Conservation (phyloP, 2,888 invertebrate species). For the Hypercompe scribonia region DNA sequence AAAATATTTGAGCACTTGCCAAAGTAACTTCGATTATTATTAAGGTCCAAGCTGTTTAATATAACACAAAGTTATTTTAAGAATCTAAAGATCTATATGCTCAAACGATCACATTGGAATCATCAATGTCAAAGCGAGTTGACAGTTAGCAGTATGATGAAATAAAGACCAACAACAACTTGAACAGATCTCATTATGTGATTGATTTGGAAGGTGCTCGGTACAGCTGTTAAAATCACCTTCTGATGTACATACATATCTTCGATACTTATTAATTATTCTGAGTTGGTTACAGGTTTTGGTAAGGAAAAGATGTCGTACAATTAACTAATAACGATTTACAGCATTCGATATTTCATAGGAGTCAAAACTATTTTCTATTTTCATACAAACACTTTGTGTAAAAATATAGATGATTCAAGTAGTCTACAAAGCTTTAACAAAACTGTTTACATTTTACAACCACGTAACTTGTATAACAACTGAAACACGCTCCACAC, state of each 20-base stretch:
- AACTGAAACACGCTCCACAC: background rate
- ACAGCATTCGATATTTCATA: background rate
- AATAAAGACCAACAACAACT: background rate
- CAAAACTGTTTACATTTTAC: background rate
- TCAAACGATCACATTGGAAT: background rate
- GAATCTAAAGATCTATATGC: background rate
- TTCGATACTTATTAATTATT: background rate
- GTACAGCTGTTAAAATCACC: background rate
- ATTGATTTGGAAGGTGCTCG: background rate
- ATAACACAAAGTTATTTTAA: background rate
- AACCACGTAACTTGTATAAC: background rate
- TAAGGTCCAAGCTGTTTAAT: too few species aligned
- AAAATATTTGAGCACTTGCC: too few species aligned
- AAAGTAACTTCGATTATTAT: too few species aligned
- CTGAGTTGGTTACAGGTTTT: background rate
- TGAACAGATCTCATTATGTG: background rate
- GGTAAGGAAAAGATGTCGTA: background rate
- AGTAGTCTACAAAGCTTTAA: background rate
- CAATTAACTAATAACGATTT: background rate
- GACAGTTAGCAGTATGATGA: background rate
- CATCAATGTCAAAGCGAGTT: background rate
- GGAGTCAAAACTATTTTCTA: too few species aligned
- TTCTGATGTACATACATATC: background rate
- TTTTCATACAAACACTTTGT: background rate
- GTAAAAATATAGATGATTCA: background rate